phyloP scores from a whole-genome alignment of 2,113 vertebrate species.

The Catharus bicknelli region DNA sequence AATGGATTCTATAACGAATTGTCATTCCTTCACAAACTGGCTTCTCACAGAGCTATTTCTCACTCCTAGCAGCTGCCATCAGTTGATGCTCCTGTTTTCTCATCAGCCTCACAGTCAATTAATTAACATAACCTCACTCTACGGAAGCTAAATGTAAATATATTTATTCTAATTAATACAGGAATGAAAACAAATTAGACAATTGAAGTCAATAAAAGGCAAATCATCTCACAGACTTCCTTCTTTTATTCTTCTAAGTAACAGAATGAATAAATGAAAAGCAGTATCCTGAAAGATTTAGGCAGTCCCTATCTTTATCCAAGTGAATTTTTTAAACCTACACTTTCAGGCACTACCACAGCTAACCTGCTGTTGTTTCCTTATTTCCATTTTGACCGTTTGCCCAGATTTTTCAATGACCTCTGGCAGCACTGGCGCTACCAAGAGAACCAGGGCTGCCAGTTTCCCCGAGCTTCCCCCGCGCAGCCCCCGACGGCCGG shows the following conservation, averaged over 20 bases:
- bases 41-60: neutral
- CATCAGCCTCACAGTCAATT: slow-evolving; percentile 41
- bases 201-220: neutral
- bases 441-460: neutral
- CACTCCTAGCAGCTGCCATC: neutral
- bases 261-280: neutral
- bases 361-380: neutral
- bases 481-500: fast-evolving
- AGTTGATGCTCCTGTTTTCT: neutral
- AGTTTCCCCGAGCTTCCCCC: fast-evolving
- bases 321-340: fast-evolving
- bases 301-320: neutral
- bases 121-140: slow-evolving; percentile 7
- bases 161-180: slow-evolving; percentile 46
- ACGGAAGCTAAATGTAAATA: slow-evolving; percentile 34
- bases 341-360: fast-evolving
- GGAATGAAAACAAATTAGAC: slow-evolving; percentile 50
- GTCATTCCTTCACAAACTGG: neutral
- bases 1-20: neutral
- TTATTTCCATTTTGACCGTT: neutral
- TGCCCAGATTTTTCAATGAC: neutral
- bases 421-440: neutral
- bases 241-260: neutral
- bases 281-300: neutral
- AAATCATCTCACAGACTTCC: neutral